Evolutionary conservation across 2,113 vertebrate species (phyloP), one percentile per base, ranked within the genome.

Genomic region (Lathamus discolor): DNA sequence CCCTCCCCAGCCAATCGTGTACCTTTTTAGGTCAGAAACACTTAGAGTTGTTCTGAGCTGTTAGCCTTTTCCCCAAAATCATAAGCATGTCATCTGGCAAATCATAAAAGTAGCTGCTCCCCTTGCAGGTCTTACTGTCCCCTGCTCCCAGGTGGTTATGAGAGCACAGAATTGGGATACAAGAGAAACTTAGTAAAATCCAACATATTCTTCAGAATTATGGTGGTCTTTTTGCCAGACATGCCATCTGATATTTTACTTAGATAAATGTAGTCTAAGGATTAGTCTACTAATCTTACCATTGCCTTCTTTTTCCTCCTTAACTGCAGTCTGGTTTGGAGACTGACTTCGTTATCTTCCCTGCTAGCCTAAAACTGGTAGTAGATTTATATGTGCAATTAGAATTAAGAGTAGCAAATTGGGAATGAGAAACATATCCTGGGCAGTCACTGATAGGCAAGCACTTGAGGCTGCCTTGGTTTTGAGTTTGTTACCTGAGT

Each of bases 31-130:
- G 17, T 17, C 51, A 82, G 23, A 19, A 64, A 37, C 83, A 15
- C 7, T 51, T 13, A 1, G 0, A n/a, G 16, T 7, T 70, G 19
- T 9, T 23, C 37, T 9, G 27, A 48, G 48, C 8, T n/a, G 5
- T 55, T 23, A 39, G 11, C 13, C 23, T 11, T 4, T 83, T 77
- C 17, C 35, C 22, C 28, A 19, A 31, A 78, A 63, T n/a, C 12
- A 17, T 43, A 51, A 68, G 18, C 3, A 2, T 0, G 6, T 39
- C 35, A 55, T 11, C 17, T 35, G 17, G 24, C 25, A 69, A 59
- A 16, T 20, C 28, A 3, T 2, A 33, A 7, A 44, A 49, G 27
- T 31, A 35, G 20, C 62, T 20, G 4, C 25, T 94, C 29, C 62
- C 3, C 44, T 69, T 28, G 28, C 0, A 0, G 11, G 22, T 57